phyloP scores from a whole-genome alignment of 2,113 vertebrate genomes.

The Urocynchramus pylzowi region DNA sequence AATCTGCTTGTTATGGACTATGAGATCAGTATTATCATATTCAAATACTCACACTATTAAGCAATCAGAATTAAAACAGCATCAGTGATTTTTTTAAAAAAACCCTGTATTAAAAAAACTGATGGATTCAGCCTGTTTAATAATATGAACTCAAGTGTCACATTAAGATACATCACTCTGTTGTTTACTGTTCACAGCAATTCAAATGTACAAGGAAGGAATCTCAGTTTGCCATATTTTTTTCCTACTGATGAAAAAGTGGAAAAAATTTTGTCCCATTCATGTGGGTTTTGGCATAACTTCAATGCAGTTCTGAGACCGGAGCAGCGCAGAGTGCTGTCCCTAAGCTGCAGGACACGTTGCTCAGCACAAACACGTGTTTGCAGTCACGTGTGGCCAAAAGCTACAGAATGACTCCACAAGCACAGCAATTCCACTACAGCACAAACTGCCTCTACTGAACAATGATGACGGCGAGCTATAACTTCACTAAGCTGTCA shows the following conservation, averaged over 20 bases:
- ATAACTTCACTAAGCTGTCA: neutral
- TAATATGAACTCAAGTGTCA: neutral
- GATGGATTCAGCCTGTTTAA: neutral
- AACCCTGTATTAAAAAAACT: neutral
- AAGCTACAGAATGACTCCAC: neutral
- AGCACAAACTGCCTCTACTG: neutral
- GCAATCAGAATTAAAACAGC: neutral
- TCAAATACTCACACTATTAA: neutral
- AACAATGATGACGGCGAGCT: neutral
- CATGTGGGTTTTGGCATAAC: neutral
- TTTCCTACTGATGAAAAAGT: neutral
- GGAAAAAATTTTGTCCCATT: neutral
- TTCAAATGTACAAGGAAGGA: neutral
- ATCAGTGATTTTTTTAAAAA: neutral
- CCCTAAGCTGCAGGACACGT: neutral
- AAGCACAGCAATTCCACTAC: accelerated
- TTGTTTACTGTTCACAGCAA: neutral
- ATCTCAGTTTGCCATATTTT: neutral
- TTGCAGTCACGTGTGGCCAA: neutral
- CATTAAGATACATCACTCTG: neutral
- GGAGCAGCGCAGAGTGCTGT: neutral
- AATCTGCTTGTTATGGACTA: neutral
- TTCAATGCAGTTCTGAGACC: neutral
- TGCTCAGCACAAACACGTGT: neutral
- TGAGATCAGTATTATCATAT: neutral